These are phyloP conservation scores for Solen grandis DNA, from an alignment of 1,140 invertebrate genomes.

Conservation along the genomic window DNA sequence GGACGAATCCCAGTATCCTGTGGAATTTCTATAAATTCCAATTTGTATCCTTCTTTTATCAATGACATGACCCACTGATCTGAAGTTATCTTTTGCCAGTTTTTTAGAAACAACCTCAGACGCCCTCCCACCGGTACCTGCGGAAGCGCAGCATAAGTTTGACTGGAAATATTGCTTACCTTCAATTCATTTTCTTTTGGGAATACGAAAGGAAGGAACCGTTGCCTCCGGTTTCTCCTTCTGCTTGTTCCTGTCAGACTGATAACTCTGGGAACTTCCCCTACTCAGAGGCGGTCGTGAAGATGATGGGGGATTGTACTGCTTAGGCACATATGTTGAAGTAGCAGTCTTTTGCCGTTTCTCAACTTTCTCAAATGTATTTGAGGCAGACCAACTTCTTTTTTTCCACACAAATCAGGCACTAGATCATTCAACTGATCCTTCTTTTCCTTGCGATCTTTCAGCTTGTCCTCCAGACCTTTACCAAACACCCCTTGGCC, in stretches of 20 bases:
- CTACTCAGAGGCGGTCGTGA: neutral
- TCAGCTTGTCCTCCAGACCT: constrained; percentile 2
- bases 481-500: constrained; percentile 2
- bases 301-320: neutral
- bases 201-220: constrained; percentile 30
- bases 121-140: constrained; percentile 24
- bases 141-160: neutral
- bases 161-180: constrained; percentile 13
- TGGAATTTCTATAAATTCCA: constrained; percentile 19
- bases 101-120: constrained; percentile 9
- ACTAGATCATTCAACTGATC: neutral
- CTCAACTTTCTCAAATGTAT: constrained; percentile 25
- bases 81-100: constrained; percentile 24
- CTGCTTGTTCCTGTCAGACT: neutral
- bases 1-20: constrained; percentile 1
- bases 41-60: constrained; percentile 26
- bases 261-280: neutral
- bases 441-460: constrained; percentile 3
- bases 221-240: neutral
- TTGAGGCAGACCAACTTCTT: too few relatives aligned
- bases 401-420: neutral
- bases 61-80: constrained; percentile 20
- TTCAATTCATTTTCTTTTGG: too few relatives aligned
- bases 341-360: neutral
- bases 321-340: neutral